phyloP scores from a whole-genome alignment of 2,113 vertebrate species.

The Solea senegalensis region DNA sequence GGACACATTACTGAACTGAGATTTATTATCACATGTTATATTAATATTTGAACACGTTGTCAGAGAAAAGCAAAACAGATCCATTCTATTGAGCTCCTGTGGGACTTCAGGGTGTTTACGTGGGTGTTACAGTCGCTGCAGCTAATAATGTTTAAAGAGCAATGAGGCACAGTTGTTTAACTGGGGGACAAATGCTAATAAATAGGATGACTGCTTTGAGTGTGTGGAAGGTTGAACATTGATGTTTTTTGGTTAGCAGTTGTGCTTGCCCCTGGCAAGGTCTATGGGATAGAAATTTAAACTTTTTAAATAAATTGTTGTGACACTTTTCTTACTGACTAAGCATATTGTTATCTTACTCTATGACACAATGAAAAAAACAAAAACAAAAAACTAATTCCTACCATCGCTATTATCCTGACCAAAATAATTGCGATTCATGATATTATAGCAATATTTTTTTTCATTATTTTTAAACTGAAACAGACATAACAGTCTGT shows the following conservation, averaged over 20 bases:
- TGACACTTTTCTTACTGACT: no score
- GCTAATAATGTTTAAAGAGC: slow-evolving; percentile 23
- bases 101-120: slow-evolving; percentile 21
- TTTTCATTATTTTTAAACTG: no score
- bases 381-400: no score
- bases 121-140: slow-evolving; percentile 15
- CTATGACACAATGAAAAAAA: no score
- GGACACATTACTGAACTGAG: slow-evolving; percentile 44
- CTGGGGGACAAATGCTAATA: slow-evolving; percentile 31
- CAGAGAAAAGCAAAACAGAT: neutral
- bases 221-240: slow-evolving; percentile 1
- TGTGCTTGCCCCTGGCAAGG: slow-evolving; percentile 45
- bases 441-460: no score
- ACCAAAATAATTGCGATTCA: no score
- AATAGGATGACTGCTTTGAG: slow-evolving; percentile 11
- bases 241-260: neutral
- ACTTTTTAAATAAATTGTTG: neutral
- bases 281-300: slow-evolving; percentile 15
- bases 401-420: no score
- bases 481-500: no score
- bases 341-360: no score
- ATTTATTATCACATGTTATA: neutral
- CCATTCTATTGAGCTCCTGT: neutral
- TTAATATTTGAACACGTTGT: neutral
- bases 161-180: slow-evolving; percentile 7